These are phyloP conservation scores for Electrophaes corylata DNA, from an alignment of 2,888 invertebrate species.

Conservation along the genomic window DNA sequence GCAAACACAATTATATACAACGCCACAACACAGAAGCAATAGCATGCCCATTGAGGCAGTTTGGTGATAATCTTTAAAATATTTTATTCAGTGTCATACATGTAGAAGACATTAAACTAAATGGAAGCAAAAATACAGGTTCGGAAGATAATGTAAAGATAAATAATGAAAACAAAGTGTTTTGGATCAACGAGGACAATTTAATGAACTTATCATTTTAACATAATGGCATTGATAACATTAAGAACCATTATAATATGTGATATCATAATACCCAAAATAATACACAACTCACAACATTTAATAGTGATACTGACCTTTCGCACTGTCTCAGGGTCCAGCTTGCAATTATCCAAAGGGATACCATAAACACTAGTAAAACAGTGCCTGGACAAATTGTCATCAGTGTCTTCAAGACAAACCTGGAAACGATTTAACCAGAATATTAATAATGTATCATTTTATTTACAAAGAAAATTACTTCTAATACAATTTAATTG, in stretches of 20 bases:
- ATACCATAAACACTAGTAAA: conserved; percentile 99
- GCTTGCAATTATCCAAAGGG: conserved; percentile 99
- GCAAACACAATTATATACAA: conserved; percentile 71
- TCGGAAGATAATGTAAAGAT: conserved; percentile 30
- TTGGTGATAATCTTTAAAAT: conserved; percentile 56
- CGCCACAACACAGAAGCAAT: conserved; percentile 79
- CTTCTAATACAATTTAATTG: too few relatives aligned
- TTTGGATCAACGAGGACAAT: conserved; percentile 17
- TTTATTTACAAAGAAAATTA: too few relatives aligned
- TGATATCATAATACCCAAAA: conserved; percentile 36
- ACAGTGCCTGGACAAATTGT: conserved; percentile 99
- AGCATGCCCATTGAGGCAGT: conserved; percentile 76
- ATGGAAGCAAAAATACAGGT: conserved; percentile 65
- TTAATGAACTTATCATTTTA: conserved; percentile 24
- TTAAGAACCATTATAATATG: neutral
- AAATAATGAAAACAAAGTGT: conserved; percentile 22
- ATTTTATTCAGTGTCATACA: conserved; percentile 53
- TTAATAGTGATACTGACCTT: conserved; percentile 88
- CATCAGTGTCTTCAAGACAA: conserved; percentile 99
- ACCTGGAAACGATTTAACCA: conserved; percentile 73
- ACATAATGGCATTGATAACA: conserved; percentile 1
- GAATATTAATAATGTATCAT: neutral
- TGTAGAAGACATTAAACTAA: conserved; percentile 55
- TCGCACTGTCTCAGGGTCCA: conserved; percentile 99
- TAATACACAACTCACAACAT: conserved; percentile 47